A percentile compares a stretch with the other conserved stretches of the same genome.
Evolutionary conservation across 2,888 invertebrate genomes (phyloP).

Genomic region (Tortrix viridana): DNA sequence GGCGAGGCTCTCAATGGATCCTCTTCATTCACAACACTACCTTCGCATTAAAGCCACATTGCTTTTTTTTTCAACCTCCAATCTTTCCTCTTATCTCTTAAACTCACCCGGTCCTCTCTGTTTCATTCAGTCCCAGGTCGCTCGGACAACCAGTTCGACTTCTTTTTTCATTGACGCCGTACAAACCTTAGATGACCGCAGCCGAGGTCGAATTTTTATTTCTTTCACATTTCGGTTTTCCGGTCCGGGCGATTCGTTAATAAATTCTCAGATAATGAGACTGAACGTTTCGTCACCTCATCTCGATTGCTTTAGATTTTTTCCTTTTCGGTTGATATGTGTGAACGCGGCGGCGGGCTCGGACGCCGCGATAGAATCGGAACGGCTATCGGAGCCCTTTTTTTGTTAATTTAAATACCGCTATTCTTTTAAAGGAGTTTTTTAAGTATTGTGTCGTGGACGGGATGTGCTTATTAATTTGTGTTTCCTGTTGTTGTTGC

Average conservation of each 20-base stretch:
- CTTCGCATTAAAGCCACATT: conserved; percentile 80
- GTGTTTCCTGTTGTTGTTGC: conserved; percentile 61
- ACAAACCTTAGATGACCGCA: conserved; percentile 82
- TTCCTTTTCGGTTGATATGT: conserved; percentile 76
- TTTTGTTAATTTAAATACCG: conserved; percentile 80
- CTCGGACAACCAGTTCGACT: conserved; percentile 78
- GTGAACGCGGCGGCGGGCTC: conserved; percentile 78
- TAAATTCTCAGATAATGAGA: conserved; percentile 85
- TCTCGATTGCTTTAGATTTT: conserved; percentile 80
- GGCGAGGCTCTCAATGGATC: conserved; percentile 79
- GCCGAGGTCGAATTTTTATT: conserved; percentile 84
- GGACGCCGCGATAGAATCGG: conserved; percentile 72
- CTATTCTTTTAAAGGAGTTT: conserved; percentile 69
- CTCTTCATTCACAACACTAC: conserved; percentile 82
- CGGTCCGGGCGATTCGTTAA: conserved; percentile 83
- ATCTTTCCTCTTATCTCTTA: conserved; percentile 81
- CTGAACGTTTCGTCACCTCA: conserved; percentile 85
- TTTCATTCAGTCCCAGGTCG: conserved; percentile 81
- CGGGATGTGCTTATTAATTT: conserved; percentile 40
- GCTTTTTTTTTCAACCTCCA: conserved; percentile 75
- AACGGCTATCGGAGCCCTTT: conserved; percentile 71
- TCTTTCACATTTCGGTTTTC: conserved; percentile 84
- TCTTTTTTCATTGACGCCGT: conserved; percentile 83
- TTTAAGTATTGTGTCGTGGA: conserved; percentile 46
- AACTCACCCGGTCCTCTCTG: conserved; percentile 76